These are phyloP conservation scores for Eclectus roratus DNA, from an alignment of 2,113 vertebrate genomes.

Conservation along the genomic window DNA sequence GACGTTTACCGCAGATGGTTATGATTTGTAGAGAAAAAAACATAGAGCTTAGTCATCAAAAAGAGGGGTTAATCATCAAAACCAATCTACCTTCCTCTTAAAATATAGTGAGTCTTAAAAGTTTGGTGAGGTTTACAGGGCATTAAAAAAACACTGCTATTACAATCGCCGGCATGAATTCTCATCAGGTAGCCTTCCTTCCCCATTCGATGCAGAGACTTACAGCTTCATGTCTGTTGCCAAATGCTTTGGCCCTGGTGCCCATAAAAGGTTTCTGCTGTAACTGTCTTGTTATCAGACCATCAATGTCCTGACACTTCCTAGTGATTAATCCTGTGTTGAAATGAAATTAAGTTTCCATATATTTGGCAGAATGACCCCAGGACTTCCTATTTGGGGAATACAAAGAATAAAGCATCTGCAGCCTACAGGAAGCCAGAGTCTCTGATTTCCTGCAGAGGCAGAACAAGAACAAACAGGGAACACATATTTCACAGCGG, in stretches of 20 bases:
- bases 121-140: conserved; percentile 1
- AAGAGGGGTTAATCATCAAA: conserved; percentile 53
- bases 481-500: conserved; percentile 24
- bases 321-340: conserved; percentile 41
- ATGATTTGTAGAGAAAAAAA: conserved; percentile 10
- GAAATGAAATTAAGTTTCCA: conserved; percentile 58
- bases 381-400: conserved; percentile 68
- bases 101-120: conserved; percentile 17
- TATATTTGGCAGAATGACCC: conserved; percentile 36
- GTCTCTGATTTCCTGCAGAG: conserved; percentile 69
- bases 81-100: conserved; percentile 36
- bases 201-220: neutral
- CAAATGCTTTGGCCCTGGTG: conserved; percentile 28
- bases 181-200: conserved; percentile 60
- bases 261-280: conserved; percentile 60
- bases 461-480: conserved; percentile 60
- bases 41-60: conserved; percentile 59
- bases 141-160: neutral
- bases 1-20: neutral
- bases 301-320: conserved; percentile 54
- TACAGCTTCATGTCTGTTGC: neutral
- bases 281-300: conserved; percentile 43
- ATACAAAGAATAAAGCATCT: conserved; percentile 55
- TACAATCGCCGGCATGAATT: conserved; percentile 32
- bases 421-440: conserved; percentile 66